Conservation (phyloP, 2,797 vertebrate species). For the Amniataba percoides region DNA sequence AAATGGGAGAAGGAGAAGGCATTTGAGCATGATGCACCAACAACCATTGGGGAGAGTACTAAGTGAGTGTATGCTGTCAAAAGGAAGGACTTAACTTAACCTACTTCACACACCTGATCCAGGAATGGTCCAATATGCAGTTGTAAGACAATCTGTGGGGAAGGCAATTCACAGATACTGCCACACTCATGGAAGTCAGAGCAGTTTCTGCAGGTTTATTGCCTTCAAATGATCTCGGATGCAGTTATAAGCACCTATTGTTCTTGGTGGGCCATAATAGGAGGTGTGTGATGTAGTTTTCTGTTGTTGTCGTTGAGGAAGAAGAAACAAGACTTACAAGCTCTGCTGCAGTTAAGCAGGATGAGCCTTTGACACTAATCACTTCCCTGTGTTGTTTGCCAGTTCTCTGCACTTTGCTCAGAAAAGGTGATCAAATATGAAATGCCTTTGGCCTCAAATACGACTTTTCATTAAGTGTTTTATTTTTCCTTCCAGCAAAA, state of each 20-base stretch:
- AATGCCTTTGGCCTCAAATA: background rate
- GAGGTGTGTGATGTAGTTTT: background rate
- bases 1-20: slow-evolving; percentile 91
- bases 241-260: background rate
- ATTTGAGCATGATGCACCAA: slow-evolving; percentile 88
- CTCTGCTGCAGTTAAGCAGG: background rate
- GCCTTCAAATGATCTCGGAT: background rate
- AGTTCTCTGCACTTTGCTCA: fast-evolving
- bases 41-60: slow-evolving; percentile 71
- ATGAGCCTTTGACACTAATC: background rate
- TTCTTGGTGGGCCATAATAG: background rate
- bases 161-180: background rate
- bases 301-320: background rate
- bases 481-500: slow-evolving; percentile 82
- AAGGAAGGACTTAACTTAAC: background rate
- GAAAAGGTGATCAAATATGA: background rate
- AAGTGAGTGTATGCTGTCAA: slow-evolving; percentile 72
- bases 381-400: background rate
- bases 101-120: background rate
- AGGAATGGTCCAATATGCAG: background rate
- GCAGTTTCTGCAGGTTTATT: background rate
- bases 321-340: background rate
- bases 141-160: background rate
- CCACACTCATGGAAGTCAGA: background rate
- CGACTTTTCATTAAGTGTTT: background rate